phyloP scores from a whole-genome alignment of 2,888 invertebrate species.

The Exephanes ischioxanthus region DNA sequence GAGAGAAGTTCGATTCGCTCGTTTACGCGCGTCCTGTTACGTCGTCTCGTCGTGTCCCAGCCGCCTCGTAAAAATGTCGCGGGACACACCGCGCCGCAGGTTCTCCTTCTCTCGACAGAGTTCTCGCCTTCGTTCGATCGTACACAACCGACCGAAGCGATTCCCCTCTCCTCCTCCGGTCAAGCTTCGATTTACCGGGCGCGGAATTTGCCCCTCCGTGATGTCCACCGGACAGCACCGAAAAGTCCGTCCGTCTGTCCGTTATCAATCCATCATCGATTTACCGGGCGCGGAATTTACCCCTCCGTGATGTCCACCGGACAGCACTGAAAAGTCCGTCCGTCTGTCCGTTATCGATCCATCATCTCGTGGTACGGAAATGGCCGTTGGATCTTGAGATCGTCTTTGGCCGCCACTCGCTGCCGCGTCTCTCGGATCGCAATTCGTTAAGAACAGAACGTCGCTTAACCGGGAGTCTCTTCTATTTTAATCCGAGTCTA shows the following conservation, averaged over 20 bases:
- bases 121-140: slow-evolving; percentile 33
- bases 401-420: background rate
- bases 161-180: slow-evolving; percentile 41
- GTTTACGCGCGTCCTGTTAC: slow-evolving; percentile 72
- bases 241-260: slow-evolving; percentile 10
- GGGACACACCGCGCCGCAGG: slow-evolving; percentile 20
- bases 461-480: slow-evolving; percentile 34
- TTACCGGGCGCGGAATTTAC: slow-evolving; percentile 41
- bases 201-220: slow-evolving; percentile 25
- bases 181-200: slow-evolving; percentile 34
- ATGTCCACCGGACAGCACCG: slow-evolving; percentile 18
- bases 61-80: slow-evolving; percentile 74
- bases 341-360: background rate
- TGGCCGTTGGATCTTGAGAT: background rate
- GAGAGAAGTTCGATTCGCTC: slow-evolving; percentile 76
- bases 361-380: too few relatives aligned
- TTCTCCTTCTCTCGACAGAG: slow-evolving; percentile 38
- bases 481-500: slow-evolving; percentile 45
- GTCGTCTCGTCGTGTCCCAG: slow-evolving; percentile 46
- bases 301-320: background rate
- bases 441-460: slow-evolving; percentile 34
- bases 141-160: slow-evolving; percentile 34
- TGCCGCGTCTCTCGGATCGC: background rate
- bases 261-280: background rate
- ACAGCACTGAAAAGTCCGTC: slow-evolving; percentile 19